Evolutionary conservation across 2,797 vertebrate species (phyloP).

Genomic region (Cossypha dichroa): DNA sequence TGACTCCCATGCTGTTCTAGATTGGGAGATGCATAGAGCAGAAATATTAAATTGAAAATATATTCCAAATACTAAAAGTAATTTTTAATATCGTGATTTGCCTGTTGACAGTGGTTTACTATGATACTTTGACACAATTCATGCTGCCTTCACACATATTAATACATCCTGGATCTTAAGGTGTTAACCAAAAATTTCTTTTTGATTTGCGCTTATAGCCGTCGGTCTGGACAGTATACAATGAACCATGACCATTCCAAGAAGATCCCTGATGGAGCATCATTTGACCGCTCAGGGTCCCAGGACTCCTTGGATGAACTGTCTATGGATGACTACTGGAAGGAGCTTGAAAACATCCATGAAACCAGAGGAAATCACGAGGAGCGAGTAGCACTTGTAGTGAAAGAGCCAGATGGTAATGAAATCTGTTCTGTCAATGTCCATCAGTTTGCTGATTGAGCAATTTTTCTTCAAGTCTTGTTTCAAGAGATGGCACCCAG

Average conservation of each 20-base stretch:
- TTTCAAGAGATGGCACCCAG: not conserved
- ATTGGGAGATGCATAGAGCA: not conserved
- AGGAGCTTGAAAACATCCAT: conserved; percentile 91
- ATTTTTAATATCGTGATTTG: not conserved
- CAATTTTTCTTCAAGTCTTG: not conserved
- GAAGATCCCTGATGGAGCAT: conserved; percentile 55
- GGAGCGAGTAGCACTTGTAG: conserved; percentile 81
- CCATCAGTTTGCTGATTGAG: not conserved
- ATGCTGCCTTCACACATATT: not conserved
- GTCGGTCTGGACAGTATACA: conserved; percentile 85
- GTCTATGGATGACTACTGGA: conserved; percentile 92
- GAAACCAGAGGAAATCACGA: conserved; percentile 78
- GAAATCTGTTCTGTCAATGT: not conserved
- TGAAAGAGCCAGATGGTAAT: conserved; percentile 91
- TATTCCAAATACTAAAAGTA: not conserved
- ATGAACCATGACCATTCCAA: conserved; percentile 78
- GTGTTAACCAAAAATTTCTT: not conserved
- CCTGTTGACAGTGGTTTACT: not conserved
- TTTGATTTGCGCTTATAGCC: conserved; percentile 68
- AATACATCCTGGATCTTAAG: not conserved
- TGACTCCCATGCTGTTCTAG: not conserved
- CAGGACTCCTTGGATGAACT: conserved; percentile 95
- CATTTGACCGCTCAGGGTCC: conserved; percentile 83
- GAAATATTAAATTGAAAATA: not conserved
- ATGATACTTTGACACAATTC: not conserved